These are phyloP conservation scores for Archocentrus centrarchus DNA, from an alignment of 2,113 vertebrate genomes.

Conservation along the genomic window DNA sequence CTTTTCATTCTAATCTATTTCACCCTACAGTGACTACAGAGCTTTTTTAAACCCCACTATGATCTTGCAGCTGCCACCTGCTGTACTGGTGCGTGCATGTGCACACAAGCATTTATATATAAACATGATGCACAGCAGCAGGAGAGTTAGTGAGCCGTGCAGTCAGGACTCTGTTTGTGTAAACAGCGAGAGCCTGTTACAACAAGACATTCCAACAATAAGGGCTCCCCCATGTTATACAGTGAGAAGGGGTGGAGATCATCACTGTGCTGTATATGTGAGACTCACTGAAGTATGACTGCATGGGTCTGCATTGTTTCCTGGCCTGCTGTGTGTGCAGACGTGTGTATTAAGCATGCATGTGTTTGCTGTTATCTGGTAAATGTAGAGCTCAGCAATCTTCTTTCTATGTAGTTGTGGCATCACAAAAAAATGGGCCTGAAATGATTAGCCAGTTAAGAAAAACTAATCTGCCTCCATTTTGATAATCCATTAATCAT, in stretches of 20 bases:
- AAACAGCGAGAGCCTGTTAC: slow-evolving; percentile 63
- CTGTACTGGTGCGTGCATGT: slow-evolving; percentile 8
- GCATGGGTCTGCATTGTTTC: slow-evolving; percentile 12
- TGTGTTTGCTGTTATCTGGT: neutral
- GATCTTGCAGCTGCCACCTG: slow-evolving; percentile 39
- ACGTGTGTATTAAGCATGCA: neutral
- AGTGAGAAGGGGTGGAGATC: slow-evolving; percentile 23
- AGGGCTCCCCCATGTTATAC: slow-evolving; percentile 35
- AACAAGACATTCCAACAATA: slow-evolving; percentile 58
- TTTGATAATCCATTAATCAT: slow-evolving; percentile 1
- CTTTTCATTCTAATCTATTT: slow-evolving; percentile 14
- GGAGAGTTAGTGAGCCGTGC: slow-evolving; percentile 43
- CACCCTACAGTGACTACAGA: slow-evolving; percentile 15
- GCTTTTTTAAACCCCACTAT: slow-evolving; percentile 18
- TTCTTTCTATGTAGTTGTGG: neutral
- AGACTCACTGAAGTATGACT: slow-evolving; percentile 31
- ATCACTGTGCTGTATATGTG: slow-evolving; percentile 37
- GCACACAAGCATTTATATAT: neutral
- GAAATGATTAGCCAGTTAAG: neutral
- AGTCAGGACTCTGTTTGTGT: slow-evolving; percentile 60
- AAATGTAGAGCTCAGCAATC: neutral
- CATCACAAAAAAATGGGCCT: neutral
- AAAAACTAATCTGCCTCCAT: neutral
- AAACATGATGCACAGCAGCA: slow-evolving; percentile 33
- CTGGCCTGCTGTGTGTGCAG: slow-evolving; percentile 23